phyloP scores from a whole-genome alignment of 2,113 vertebrate species.

The Platichthys stellatus region DNA sequence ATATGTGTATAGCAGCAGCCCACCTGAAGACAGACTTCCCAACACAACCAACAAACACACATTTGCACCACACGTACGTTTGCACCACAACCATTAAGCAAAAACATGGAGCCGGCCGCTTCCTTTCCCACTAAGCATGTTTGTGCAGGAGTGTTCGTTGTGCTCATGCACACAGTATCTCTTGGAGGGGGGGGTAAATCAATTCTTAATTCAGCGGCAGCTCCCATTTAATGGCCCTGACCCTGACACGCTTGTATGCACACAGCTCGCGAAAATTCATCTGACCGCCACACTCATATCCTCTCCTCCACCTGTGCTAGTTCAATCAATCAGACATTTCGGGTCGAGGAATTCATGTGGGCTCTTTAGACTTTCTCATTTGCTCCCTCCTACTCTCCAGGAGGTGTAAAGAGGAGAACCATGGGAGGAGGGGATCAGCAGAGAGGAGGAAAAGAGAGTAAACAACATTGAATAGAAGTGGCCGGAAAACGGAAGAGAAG shows the following conservation, averaged over 20 bases:
- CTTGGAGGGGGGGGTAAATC: slow-evolving; percentile 34
- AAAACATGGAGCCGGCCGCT: neutral
- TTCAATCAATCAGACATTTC: slow-evolving; percentile 51
- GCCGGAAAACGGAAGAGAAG: slow-evolving; percentile 9
- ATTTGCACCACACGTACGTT: neutral
- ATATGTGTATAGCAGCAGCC: neutral
- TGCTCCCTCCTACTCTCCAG: slow-evolving; percentile 23
- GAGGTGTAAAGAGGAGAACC: slow-evolving; percentile 12
- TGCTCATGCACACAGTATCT: slow-evolving; percentile 13
- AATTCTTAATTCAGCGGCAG: slow-evolving; percentile 48
- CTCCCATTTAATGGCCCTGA: slow-evolving; percentile 33
- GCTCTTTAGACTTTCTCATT: slow-evolving; percentile 26
- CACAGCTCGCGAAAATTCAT: slow-evolving; percentile 32
- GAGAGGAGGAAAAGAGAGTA: slow-evolving; percentile 12
- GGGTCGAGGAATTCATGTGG: neutral
- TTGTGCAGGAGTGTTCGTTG: neutral
- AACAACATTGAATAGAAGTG: slow-evolving; percentile 33
- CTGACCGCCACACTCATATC: slow-evolving; percentile 17
- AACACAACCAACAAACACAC: neutral
- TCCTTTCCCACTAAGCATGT: neutral
- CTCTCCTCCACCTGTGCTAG: slow-evolving; percentile 33
- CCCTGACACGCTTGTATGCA: slow-evolving; percentile 23
- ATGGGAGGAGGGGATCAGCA: neutral
- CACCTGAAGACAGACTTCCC: slow-evolving; percentile 19
- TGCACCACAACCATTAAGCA: neutral